phyloP scores from a whole-genome alignment of 2,888 invertebrate species.

The Ischnura elegans region DNA sequence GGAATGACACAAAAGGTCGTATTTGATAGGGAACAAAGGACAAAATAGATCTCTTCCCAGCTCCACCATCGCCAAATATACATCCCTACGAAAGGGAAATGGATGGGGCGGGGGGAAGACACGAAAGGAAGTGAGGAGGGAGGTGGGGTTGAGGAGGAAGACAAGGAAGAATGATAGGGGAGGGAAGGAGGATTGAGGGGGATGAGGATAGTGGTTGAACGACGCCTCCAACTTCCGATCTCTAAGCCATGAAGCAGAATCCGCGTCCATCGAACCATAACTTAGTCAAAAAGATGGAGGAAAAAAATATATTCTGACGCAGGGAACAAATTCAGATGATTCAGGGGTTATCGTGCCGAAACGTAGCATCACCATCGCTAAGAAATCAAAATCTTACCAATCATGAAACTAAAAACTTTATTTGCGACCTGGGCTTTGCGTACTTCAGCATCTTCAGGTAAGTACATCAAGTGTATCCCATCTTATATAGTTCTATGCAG shows the following conservation, averaged over 20 bases:
- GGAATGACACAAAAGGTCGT: constrained; percentile 45
- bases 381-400: too few species aligned
- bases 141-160: neutral
- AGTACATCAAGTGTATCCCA: too few species aligned
- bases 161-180: neutral
- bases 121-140: neutral
- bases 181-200: neutral
- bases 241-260: constrained; percentile 29
- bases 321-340: too few species aligned
- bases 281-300: neutral
- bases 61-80: neutral
- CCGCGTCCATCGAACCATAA: neutral
- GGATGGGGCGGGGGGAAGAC: neutral
- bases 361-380: too few species aligned
- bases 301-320: too few species aligned
- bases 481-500: too few species aligned
- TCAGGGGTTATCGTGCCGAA: too few species aligned
- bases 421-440: too few species aligned
- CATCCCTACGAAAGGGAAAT: neutral
- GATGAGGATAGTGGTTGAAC: neutral
- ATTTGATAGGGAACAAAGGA: neutral
- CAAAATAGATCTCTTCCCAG: neutral
- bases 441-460: too few species aligned
- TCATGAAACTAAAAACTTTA: too few species aligned
- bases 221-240: constrained; percentile 51